These are phyloP conservation scores for Coendou prehensilis DNA, from an alignment of 2,797 vertebrate genomes.

Conservation along the genomic window DNA sequence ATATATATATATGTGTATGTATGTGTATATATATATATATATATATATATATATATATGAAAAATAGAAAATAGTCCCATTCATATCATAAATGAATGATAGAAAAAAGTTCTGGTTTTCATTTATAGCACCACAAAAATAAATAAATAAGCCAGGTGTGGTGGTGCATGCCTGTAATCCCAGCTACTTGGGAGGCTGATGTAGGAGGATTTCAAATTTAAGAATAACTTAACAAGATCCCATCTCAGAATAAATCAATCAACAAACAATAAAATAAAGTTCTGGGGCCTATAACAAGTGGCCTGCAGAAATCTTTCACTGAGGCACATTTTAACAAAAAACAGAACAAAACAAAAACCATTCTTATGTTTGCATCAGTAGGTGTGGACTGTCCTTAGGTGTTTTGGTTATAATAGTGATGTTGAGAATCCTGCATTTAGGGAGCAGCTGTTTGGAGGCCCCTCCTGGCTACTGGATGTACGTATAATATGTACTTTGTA, in stretches of 20 bases:
- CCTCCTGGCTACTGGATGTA: background rate
- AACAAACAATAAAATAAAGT: background rate
- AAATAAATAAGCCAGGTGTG: background rate
- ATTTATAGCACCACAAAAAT: background rate
- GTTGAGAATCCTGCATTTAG: background rate
- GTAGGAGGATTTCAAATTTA: background rate
- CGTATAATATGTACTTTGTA: background rate
- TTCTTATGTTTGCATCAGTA: background rate
- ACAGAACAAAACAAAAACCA: background rate
- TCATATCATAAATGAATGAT: background rate
- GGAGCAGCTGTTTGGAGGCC: background rate
- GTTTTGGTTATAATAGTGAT: background rate
- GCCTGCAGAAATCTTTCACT: conserved; percentile 23
- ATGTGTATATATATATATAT: too few relatives aligned
- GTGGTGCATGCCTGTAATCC: background rate
- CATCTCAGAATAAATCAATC: background rate
- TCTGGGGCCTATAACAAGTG: rapidly evolving
- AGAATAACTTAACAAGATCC: background rate
- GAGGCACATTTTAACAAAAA: background rate
- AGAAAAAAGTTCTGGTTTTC: background rate
- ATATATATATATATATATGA: background rate
- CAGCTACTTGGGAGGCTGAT: background rate
- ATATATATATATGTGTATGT: too few relatives aligned
- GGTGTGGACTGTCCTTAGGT: rapidly evolving
- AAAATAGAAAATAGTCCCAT: too few relatives aligned